Evolutionary conservation across 2,888 invertebrate species (phyloP).

Genomic region (Stegana nigrithorax): DNA sequence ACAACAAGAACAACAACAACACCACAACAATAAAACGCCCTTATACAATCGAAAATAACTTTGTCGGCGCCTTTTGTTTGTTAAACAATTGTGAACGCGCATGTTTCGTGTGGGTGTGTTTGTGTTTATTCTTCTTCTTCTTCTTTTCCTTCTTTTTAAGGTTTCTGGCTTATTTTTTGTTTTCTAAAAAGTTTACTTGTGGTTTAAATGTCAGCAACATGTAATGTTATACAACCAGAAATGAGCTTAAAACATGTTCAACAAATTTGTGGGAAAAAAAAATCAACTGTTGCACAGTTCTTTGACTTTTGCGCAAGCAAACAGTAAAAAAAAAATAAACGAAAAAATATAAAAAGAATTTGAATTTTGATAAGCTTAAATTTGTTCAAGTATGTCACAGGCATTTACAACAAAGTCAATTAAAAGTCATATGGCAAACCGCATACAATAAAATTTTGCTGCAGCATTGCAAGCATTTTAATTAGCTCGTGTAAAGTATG

Average conservation of each 20-base stretch:
- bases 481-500: too few species aligned
- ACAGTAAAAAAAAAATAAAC: background rate
- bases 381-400: background rate
- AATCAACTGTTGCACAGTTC: slow-evolving; percentile 7
- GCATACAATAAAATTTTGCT: too few species aligned
- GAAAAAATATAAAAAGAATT: background rate
- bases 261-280: background rate
- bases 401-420: too few species aligned
- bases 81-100: background rate
- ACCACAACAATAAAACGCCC: too few species aligned
- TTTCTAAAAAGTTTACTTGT: background rate
- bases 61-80: slow-evolving; percentile 12
- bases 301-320: background rate
- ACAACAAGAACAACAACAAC: background rate
- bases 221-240: background rate
- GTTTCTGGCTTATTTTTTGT: too few species aligned
- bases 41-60: background rate
- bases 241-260: slow-evolving; percentile 8
- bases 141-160: background rate
- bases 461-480: too few species aligned
- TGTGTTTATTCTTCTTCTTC: too few species aligned
- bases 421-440: too few species aligned
- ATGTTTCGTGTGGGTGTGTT: too few species aligned
- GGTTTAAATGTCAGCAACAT: slow-evolving; percentile 15
- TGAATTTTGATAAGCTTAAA: background rate